These are phyloP conservation scores for Chaetoderma sp. DNA, from an alignment of 2,888 invertebrate genomes.

Conservation along the genomic window DNA sequence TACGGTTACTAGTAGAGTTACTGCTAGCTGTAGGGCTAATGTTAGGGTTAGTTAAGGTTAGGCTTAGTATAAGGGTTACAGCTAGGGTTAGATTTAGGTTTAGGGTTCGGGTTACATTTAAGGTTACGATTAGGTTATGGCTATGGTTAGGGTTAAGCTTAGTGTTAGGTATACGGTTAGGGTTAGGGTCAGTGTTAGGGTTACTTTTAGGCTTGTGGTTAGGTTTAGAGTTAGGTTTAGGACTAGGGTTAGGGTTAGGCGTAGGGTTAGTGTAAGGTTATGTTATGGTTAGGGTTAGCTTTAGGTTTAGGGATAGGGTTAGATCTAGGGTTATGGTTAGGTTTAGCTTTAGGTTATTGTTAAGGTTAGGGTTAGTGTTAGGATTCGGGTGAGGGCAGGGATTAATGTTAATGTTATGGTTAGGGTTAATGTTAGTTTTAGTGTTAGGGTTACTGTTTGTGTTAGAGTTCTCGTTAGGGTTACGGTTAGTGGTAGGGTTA, in stretches of 20 bases:
- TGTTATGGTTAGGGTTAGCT: conserved; percentile 31
- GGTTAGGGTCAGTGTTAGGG: too few species aligned
- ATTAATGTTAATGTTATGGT: conserved; percentile 1
- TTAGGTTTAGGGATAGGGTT: too few species aligned
- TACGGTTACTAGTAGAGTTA: too few species aligned
- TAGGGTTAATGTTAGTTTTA: conserved; percentile 9
- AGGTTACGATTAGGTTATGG: conserved; percentile 35
- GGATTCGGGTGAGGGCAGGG: too few species aligned
- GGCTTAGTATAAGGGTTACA: conserved; percentile 36
- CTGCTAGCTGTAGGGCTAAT: conserved; percentile 7
- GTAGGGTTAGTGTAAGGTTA: conserved; percentile 29
- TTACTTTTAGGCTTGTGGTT: too few species aligned
- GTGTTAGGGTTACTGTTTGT: conserved; percentile 28
- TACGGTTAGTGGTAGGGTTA: conserved; percentile 34
- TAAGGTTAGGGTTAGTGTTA: too few species aligned
- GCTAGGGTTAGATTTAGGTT: conserved; percentile 26
- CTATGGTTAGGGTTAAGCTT: too few species aligned
- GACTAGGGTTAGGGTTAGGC: too few species aligned
- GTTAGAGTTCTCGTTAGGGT: conserved; percentile 14
- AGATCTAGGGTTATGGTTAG: conserved; percentile 26
- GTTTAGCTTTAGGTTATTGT: conserved; percentile 30
- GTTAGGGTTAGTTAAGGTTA: conserved; percentile 30
- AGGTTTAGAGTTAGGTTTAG: too few species aligned
- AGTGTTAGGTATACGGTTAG: conserved; percentile 15
- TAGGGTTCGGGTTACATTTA: conserved; percentile 36